phyloP scores from a whole-genome alignment of 2,888 invertebrate genomes.

The Salpingus planirostris region DNA sequence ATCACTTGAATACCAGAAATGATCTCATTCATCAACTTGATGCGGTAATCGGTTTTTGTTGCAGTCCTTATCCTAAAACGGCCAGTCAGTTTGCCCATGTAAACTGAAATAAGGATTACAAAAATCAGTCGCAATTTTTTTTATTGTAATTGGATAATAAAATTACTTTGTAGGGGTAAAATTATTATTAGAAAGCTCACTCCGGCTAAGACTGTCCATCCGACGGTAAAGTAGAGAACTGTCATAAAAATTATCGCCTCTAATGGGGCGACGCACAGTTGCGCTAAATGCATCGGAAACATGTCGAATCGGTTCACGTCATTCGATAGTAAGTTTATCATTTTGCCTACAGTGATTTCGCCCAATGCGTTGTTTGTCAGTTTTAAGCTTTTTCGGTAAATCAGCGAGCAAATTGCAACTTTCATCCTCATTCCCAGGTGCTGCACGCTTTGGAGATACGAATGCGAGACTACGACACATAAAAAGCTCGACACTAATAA shows the following conservation, averaged over 20 bases:
- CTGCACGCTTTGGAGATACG: slow-evolving; percentile 75
- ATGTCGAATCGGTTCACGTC: slow-evolving; percentile 79
- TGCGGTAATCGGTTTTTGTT: slow-evolving; percentile 51
- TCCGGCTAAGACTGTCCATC: slow-evolving; percentile 44
- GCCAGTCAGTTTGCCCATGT: slow-evolving; percentile 64
- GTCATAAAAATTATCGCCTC: slow-evolving; percentile 62
- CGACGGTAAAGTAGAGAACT: slow-evolving; percentile 52
- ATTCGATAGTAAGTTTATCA: slow-evolving; percentile 53
- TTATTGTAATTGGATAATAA: not conserved
- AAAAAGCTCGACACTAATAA: too few species aligned
- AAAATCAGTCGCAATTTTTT: not conserved
- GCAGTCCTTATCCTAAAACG: slow-evolving; percentile 39
- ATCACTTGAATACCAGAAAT: slow-evolving; percentile 60
- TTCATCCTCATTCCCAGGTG: slow-evolving; percentile 74
- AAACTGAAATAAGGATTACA: slow-evolving; percentile 48
- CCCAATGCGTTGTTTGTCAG: slow-evolving; percentile 72
- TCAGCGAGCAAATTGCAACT: slow-evolving; percentile 68
- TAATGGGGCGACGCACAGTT: slow-evolving; percentile 68
- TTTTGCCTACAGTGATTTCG: slow-evolving; percentile 61
- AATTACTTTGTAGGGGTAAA: slow-evolving; percentile 39
- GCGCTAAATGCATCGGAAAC: slow-evolving; percentile 68
- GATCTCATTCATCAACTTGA: slow-evolving; percentile 61
- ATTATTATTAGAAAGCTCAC: slow-evolving; percentile 42
- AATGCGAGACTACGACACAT: slow-evolving; percentile 57
- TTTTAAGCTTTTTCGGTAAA: slow-evolving; percentile 62